Percentiles rank a stretch among this genome's conserved stretches.
Evolutionary conservation across 2,797 vertebrate species (phyloP).

Genomic region (Neosalanx taihuensis): DNA sequence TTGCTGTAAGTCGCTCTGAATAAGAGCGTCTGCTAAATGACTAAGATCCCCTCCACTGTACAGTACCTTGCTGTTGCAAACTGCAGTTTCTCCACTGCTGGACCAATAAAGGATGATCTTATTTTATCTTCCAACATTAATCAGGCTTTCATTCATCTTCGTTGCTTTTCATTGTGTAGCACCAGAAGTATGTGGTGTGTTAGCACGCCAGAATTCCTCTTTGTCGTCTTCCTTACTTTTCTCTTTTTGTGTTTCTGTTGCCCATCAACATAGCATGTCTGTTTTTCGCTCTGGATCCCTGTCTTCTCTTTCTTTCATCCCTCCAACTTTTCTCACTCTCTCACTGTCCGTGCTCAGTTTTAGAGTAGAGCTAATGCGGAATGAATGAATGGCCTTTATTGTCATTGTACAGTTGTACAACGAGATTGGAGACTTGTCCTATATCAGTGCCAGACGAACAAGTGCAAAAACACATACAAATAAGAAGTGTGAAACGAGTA

Average conservation of each 20-base stretch:
- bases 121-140: conserved; percentile 27
- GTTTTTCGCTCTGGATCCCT: neutral
- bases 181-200: neutral
- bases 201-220: conserved; percentile 22
- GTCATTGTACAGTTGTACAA: too few species aligned
- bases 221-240: conserved; percentile 7
- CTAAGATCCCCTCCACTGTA: too few species aligned
- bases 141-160: conserved; percentile 35
- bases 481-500: too few species aligned
- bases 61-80: too few species aligned
- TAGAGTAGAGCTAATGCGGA: conserved; percentile 66
- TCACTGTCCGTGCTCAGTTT: conserved; percentile 62
- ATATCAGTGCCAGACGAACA: too few species aligned
- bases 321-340: conserved; percentile 22
- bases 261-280: neutral
- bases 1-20: too few species aligned
- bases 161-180: neutral
- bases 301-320: neutral
- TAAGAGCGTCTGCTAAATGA: too few species aligned
- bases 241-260: neutral
- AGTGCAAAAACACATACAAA: too few species aligned
- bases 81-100: neutral
- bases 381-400: too few species aligned
- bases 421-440: too few species aligned
- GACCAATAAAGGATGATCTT: neutral